Conservation (phyloP, 1,140 invertebrate species). For the Lucilia sericata region DNA sequence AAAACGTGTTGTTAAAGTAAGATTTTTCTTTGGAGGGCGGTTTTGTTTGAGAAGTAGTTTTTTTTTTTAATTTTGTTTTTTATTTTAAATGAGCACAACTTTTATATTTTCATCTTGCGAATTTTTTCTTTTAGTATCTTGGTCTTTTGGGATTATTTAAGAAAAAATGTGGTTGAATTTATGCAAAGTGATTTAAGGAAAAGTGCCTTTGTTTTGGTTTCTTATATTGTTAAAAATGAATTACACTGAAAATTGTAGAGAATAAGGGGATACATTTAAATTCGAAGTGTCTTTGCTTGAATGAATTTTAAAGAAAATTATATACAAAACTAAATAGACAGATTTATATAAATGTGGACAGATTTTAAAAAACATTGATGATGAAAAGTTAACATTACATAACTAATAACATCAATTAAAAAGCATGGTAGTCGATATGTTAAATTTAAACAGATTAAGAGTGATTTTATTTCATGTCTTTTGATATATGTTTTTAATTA, state of each 20-base stretch:
- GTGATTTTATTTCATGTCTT: too few relatives aligned
- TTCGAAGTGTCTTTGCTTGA: too few relatives aligned
- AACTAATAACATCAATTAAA: too few relatives aligned
- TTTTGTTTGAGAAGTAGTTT: background rate
- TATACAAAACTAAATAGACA: too few relatives aligned
- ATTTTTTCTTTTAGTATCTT: background rate
- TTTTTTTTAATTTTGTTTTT: background rate
- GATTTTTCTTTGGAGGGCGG: background rate
- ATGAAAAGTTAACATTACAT: too few relatives aligned
- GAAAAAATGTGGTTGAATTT: constrained; percentile 15
- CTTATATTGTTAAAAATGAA: background rate
- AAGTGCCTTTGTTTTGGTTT: background rate
- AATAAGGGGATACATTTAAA: background rate
- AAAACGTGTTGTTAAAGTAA: constrained; percentile 6
- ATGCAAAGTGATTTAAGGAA: constrained; percentile 12
- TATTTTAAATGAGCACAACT: background rate
- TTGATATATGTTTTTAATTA: too few relatives aligned
- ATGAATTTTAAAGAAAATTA: too few relatives aligned
- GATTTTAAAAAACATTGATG: too few relatives aligned
- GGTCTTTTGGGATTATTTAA: background rate
- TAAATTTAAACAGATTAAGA: too few relatives aligned
- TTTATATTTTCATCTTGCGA: constrained; percentile 6
- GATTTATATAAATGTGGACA: too few relatives aligned
- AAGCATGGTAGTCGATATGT: too few relatives aligned
- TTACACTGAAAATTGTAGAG: background rate